Conservation (phyloP, 2,888 invertebrate species). For the Mythimna loreyi region DNA sequence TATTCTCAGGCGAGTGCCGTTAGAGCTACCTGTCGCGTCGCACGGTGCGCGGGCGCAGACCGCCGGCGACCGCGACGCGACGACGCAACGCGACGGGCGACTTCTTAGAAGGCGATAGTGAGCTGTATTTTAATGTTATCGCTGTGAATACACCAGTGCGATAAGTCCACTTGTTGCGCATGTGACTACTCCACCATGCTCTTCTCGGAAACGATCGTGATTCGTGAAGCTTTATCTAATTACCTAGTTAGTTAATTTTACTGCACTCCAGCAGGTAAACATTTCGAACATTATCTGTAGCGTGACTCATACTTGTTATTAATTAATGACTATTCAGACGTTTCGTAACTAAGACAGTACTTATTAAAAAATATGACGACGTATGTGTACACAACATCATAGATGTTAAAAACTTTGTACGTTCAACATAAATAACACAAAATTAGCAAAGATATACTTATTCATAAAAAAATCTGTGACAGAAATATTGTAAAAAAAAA, state of each 20-base stretch:
- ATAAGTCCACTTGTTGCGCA: constrained; percentile 85
- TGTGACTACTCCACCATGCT: constrained; percentile 77
- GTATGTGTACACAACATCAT: constrained; percentile 26
- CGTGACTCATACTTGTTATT: constrained; percentile 29
- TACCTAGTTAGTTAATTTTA: constrained; percentile 65
- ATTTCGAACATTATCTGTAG: constrained; percentile 40
- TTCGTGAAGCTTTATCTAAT: constrained; percentile 77
- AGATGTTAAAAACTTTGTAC: constrained; percentile 34
- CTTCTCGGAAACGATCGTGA: constrained; percentile 80
- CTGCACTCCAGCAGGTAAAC: constrained; percentile 55
- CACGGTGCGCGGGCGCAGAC: constrained; percentile 53
- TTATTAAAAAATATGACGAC: constrained; percentile 13
- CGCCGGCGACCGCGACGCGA: constrained; percentile 60
- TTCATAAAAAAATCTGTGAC: not conserved
- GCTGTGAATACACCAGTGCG: constrained; percentile 83
- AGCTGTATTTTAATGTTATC: constrained; percentile 89
- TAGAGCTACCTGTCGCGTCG: constrained; percentile 88
- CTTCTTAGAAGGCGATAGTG: constrained; percentile 88
- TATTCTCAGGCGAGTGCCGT: constrained; percentile 86
- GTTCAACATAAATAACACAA: constrained; percentile 22
- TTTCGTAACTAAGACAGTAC: constrained; percentile 7
- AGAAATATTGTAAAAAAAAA: constrained; percentile 8
- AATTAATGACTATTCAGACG: constrained; percentile 24
- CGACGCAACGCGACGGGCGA: constrained; percentile 69
- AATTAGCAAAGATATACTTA: constrained; percentile 11